Conservation (phyloP, 2,888 invertebrate species). For the Orthonychiurus folsomi region DNA sequence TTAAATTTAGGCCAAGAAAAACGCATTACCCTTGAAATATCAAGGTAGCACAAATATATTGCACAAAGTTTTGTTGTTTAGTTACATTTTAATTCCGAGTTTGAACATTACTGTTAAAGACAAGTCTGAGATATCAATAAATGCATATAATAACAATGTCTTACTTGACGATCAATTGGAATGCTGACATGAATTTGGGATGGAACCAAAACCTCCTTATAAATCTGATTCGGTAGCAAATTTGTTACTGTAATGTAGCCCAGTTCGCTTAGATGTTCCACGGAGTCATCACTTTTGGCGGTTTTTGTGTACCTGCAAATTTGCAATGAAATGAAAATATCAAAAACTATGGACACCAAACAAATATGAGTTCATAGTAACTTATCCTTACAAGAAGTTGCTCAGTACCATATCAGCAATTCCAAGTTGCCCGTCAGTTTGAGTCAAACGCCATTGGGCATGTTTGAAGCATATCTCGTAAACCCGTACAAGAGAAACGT, state of each 20-base stretch:
- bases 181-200: conserved; percentile 73
- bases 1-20: background rate
- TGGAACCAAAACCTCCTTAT: conserved; percentile 76
- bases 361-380: conserved; percentile 1
- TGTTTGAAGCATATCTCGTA: conserved; percentile 97
- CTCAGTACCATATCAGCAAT: conserved; percentile 91
- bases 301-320: conserved; percentile 76
- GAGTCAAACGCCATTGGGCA: conserved; percentile 95
- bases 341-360: no score
- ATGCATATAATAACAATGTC: no score
- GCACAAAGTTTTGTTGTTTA: no score
- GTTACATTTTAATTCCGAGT: no score
- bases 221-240: conserved; percentile 83
- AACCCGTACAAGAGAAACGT: conserved; percentile 64
- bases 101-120: no score
- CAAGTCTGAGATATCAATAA: background rate
- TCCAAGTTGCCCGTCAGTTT: conserved; percentile 94
- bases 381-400: conserved; percentile 69
- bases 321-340: background rate
- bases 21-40: background rate
- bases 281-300: conserved; percentile 91
- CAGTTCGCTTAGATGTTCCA: conserved; percentile 90
- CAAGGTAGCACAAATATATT: background rate
- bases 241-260: conserved; percentile 94
- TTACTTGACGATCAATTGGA: conserved; percentile 77